Conservation (phyloP, 2,113 vertebrate species). For the Xenus cinereus region DNA sequence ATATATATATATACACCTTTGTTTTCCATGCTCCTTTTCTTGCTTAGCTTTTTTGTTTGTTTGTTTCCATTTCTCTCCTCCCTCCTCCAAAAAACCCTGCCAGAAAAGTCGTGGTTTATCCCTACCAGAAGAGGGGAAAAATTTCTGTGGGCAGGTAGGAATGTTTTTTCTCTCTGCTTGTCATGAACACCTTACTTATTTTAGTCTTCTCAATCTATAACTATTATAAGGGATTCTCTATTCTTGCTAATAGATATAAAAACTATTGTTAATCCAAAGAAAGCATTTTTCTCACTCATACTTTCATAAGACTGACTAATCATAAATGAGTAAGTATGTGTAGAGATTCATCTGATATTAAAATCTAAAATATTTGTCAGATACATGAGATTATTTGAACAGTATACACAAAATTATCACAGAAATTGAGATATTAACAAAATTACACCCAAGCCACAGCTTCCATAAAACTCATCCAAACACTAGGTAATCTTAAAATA, state of each 20-base stretch:
- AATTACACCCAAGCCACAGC: not conserved
- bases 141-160: not conserved
- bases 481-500: not conserved
- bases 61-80: not conserved
- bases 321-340: not conserved
- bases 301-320: not conserved
- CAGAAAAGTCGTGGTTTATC: not conserved
- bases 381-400: not conserved
- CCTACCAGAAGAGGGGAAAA: not conserved
- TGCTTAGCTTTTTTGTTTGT: not conserved
- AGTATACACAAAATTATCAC: not conserved
- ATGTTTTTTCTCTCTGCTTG: not conserved
- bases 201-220: not conserved
- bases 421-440: not conserved
- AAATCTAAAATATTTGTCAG: not conserved
- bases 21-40: not conserved
- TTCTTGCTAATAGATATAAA: not conserved
- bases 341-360: not conserved
- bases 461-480: not conserved
- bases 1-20: fast-evolving
- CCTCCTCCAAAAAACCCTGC: not conserved
- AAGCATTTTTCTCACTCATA: not conserved
- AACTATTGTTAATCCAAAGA: not conserved
- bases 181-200: not conserved
- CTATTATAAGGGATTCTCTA: not conserved